Evolutionary conservation across 2,113 vertebrate genomes (phyloP).

Genomic region (Phyllopteryx taeniolatus): DNA sequence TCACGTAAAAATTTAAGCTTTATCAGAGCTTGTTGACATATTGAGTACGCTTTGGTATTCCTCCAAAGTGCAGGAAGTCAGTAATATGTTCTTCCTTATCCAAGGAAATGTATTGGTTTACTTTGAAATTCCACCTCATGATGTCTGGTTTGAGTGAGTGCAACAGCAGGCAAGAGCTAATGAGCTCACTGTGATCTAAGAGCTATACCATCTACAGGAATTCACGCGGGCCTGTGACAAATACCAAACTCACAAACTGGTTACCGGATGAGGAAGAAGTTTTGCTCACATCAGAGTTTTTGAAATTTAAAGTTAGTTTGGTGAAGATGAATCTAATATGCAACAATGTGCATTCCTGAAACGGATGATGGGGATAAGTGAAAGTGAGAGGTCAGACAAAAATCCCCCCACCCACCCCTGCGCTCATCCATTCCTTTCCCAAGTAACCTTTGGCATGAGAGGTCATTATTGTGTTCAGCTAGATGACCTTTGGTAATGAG

Average conservation of each 20-base stretch:
- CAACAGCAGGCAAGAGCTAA: constrained; percentile 59
- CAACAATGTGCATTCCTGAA: not conserved
- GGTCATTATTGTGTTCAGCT: constrained; percentile 53
- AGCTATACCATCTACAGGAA: constrained; percentile 47
- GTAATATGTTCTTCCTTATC: constrained; percentile 36
- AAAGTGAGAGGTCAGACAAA: constrained; percentile 18
- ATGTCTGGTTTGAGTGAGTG: constrained; percentile 60
- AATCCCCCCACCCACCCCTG: not conserved
- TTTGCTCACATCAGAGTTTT: not conserved
- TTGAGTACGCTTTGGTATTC: constrained; percentile 1
- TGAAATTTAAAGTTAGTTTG: constrained; percentile 1
- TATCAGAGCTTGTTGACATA: not conserved
- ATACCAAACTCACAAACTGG: constrained; percentile 23
- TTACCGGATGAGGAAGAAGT: not conserved
- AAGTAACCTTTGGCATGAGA: constrained; percentile 44
- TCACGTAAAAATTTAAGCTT: not conserved
- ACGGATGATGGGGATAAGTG: constrained; percentile 17
- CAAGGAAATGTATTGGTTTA: constrained; percentile 28
- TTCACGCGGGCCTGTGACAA: constrained; percentile 22
- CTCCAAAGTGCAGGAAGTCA: constrained; percentile 38
- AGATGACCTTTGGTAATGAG: constrained; percentile 61
- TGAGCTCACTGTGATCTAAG: constrained; percentile 56
- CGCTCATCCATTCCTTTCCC: not conserved
- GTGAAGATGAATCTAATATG: not conserved
- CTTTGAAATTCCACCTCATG: constrained; percentile 44